Conservation (phyloP, 2,888 invertebrate species). For the Hemithea aestivaria region DNA sequence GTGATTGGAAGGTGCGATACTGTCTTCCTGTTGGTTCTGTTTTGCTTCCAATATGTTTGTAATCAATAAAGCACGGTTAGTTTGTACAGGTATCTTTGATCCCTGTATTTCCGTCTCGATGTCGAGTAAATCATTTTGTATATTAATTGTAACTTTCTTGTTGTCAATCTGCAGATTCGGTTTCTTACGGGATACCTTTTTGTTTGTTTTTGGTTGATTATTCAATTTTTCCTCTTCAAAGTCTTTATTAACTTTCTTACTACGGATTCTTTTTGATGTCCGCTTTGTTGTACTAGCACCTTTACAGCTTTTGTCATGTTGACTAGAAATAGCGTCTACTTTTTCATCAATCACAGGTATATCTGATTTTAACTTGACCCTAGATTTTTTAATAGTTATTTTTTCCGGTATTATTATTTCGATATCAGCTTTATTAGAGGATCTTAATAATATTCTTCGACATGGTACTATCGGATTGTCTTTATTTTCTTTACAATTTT, state of each 20-base stretch:
- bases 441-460: slow-evolving; percentile 44
- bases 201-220: slow-evolving; percentile 2
- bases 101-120: slow-evolving; percentile 40
- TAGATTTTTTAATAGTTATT: slow-evolving; percentile 18
- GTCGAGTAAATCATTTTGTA: slow-evolving; percentile 21
- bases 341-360: not conserved
- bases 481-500: slow-evolving; percentile 41
- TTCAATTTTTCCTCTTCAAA: slow-evolving; percentile 3
- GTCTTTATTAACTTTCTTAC: slow-evolving; percentile 10
- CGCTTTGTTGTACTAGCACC: slow-evolving; percentile 13
- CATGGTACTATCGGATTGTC: slow-evolving; percentile 13
- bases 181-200: slow-evolving; percentile 1
- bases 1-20: too few species aligned
- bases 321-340: slow-evolving; percentile 1
- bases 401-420: slow-evolving; percentile 9
- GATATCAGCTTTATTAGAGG: slow-evolving; percentile 36
- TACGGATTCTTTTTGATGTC: slow-evolving; percentile 18
- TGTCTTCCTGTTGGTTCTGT: too few species aligned
- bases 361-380: slow-evolving; percentile 11
- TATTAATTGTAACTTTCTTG: not conserved
- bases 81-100: slow-evolving; percentile 35
- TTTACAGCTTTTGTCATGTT: slow-evolving; percentile 4
- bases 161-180: slow-evolving; percentile 1
- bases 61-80: too few species aligned
- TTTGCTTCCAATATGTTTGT: too few species aligned